A percentile compares a stretch with the other conserved stretches of the same genome.
Conservation (phyloP, 2,888 invertebrate genomes). For the Cephalotes varians region DNA sequence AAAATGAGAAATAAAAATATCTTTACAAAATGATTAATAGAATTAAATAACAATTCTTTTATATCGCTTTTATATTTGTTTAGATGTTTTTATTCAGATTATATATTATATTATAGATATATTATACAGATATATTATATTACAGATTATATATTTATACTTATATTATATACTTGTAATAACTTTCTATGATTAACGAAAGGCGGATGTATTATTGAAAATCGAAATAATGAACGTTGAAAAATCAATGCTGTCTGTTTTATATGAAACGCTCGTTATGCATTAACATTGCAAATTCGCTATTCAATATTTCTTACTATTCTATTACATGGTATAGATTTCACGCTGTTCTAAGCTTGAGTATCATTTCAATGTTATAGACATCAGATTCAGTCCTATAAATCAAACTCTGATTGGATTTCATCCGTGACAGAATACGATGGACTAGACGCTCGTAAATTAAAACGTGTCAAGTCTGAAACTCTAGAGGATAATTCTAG, state of each 20-base stretch:
- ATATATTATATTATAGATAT: neutral
- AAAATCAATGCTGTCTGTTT: conserved; percentile 13
- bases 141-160: too few relatives aligned
- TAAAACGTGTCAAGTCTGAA: neutral
- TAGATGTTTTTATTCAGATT: neutral
- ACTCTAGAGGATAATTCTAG: neutral
- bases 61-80: neutral
- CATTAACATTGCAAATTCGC: conserved; percentile 23
- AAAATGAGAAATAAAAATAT: neutral
- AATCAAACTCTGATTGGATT: neutral
- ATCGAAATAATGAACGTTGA: neutral
- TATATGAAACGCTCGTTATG: neutral
- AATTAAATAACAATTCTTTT: neutral
- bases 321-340: neutral
- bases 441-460: neutral
- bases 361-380: neutral
- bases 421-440: neutral
- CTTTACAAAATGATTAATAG: neutral
- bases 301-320: neutral
- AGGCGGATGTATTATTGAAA: neutral
- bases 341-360: conserved; percentile 1
- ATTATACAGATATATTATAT: too few relatives aligned
- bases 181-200: neutral
- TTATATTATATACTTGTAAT: too few relatives aligned
- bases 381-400: neutral